Conservation (phyloP, 2,797 vertebrate genomes). For the Gallirallus australis region DNA sequence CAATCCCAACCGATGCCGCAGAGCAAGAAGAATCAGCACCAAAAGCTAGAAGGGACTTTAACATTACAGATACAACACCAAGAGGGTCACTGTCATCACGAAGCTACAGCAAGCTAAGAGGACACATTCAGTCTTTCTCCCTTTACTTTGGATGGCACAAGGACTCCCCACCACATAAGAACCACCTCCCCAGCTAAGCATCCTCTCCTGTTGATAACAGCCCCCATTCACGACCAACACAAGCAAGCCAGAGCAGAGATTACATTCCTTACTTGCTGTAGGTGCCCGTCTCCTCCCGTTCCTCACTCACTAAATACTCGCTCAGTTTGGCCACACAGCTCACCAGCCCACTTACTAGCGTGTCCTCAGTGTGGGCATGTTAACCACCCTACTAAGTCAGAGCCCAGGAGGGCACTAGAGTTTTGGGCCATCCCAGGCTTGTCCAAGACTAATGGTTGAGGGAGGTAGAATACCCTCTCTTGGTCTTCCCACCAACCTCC, state of each 20-base stretch:
- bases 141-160: background rate
- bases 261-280: background rate
- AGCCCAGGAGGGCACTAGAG: background rate
- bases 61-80: background rate
- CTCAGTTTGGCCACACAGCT: background rate
- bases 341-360: background rate
- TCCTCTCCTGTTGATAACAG: background rate
- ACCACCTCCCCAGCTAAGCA: background rate
- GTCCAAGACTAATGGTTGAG: background rate
- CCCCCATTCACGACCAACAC: background rate
- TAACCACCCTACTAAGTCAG: background rate
- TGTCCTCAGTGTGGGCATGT: fast-evolving
- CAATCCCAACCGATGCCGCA: background rate
- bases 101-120: background rate
- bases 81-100: background rate
- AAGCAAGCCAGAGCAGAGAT: background rate
- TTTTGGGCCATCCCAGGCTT: background rate
- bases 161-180: background rate
- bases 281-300: background rate
- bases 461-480: background rate
- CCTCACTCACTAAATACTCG: background rate
- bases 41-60: background rate
- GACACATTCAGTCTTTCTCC: background rate
- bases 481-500: background rate
- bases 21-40: background rate